Base-by-base conservation (phyloP, 2,113 vertebrate genomes). In the Vulpes ferrilata region DNA sequence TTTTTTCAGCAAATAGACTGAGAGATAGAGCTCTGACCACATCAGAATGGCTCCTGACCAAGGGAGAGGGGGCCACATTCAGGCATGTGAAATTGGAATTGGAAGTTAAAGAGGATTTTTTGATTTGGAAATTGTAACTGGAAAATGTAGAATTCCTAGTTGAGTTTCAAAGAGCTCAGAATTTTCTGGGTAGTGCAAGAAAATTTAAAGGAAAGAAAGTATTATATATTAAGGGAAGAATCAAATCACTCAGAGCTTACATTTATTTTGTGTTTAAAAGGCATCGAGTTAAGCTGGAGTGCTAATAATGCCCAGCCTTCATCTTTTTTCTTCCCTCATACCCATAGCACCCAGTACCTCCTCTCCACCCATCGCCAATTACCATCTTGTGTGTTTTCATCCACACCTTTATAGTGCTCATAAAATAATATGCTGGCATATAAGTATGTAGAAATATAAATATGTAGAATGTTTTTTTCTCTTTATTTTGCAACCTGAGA, bases 91-190 rank as follows among this genome's bases (percentile, higher is more conserved):
- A 81, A 60, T 55, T 25, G 53, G 23, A 79, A 81, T 38, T 17
- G 16, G 15, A 73, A 30, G 20, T 38, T 13, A 82, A 15, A 60
- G 23, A 27, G 20, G 22, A 69, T 2, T 4, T 59, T 80, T 62
- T 13, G 5, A 20, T 65, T 80, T 82, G 67, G 23, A 96, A 88
- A 62, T 81, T 93, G 4, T 67, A 67, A 83, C 3, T 88, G 38
- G 12, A 73, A 76, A 62, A 90, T 16, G 13, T 32, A 74, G 25
- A 88, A 80, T 62, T 86, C 48, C 35, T 55, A n/a, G 2, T 3
- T 64, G n/a, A 94, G 83, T 87, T 93, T 90, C 88, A 80, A 62
- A 82, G 23, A 89, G 43, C 59, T 88, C 53, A 48, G 74, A 85
- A 59, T 90, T 13, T 65, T 90, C 80, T 91, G 27, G 10, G 10